Evolutionary conservation across 2,797 vertebrate genomes (phyloP).

Genomic region (Sebastiscus tertius): DNA sequence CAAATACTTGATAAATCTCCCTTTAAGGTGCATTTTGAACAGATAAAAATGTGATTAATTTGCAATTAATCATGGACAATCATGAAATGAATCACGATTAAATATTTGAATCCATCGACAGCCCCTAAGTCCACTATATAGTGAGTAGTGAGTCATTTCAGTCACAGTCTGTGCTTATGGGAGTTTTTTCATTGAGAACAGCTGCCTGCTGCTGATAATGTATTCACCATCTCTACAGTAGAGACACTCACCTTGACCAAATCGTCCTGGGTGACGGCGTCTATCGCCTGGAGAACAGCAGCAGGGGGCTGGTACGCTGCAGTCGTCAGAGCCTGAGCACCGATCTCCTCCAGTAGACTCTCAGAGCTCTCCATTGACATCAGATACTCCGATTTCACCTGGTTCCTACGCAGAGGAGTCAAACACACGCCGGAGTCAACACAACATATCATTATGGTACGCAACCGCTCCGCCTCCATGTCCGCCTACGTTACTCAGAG

Average conservation of each 20-base stretch:
- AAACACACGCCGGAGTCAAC: background rate
- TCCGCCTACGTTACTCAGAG: background rate
- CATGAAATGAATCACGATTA: no score
- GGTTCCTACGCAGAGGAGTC: conserved; percentile 78
- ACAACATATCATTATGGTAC: no score
- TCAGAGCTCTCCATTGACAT: conserved; percentile 89
- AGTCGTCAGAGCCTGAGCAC: conserved; percentile 84
- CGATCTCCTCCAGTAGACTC: conserved; percentile 89
- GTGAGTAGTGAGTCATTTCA: no score
- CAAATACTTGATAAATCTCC: no score
- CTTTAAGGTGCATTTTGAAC: no score
- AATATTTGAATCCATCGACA: no score
- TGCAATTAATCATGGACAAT: no score
- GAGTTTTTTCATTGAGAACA: no score
- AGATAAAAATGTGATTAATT: fast-evolving
- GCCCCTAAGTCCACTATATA: no score
- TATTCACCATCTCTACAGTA: background rate
- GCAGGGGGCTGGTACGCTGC: conserved; percentile 83
- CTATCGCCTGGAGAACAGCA: conserved; percentile 81
- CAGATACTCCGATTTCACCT: conserved; percentile 88
- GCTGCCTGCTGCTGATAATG: background rate
- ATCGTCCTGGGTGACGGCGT: conserved; percentile 82
- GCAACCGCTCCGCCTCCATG: background rate
- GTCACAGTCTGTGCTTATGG: no score
- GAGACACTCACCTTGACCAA: conserved; percentile 87